Conservation (phyloP, 2,797 vertebrate genomes). For the Balearica regulorum region DNA sequence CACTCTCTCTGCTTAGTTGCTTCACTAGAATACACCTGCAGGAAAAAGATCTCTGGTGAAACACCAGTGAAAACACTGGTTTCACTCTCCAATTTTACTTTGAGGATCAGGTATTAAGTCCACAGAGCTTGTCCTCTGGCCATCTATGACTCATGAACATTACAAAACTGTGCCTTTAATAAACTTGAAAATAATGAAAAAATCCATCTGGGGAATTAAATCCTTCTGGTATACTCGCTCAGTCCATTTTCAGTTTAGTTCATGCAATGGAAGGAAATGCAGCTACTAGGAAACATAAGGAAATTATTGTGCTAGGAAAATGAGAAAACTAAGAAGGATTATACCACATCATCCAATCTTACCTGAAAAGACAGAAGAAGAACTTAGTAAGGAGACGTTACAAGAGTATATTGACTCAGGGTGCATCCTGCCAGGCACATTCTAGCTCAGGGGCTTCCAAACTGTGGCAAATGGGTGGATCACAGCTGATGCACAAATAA, state of each 20-base stretch:
- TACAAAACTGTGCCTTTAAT: background rate
- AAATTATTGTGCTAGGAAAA: background rate
- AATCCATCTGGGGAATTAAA: background rate
- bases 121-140: background rate
- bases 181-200: background rate
- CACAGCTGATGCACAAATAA: background rate
- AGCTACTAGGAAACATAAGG: background rate
- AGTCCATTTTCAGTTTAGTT: background rate
- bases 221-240: background rate
- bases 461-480: background rate
- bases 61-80: no score
- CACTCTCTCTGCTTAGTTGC: background rate
- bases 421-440: background rate
- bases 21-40: background rate
- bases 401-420: rapidly evolving
- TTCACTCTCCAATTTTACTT: background rate
- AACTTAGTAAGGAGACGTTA: background rate
- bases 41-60: background rate
- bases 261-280: background rate
- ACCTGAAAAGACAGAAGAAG: background rate
- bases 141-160: background rate
- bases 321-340: background rate
- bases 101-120: background rate
- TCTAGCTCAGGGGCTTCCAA: background rate
- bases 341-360: background rate